Evolutionary conservation across 1,140 invertebrate species (phyloP).

Genomic region (Lordiphosa mommai): DNA sequence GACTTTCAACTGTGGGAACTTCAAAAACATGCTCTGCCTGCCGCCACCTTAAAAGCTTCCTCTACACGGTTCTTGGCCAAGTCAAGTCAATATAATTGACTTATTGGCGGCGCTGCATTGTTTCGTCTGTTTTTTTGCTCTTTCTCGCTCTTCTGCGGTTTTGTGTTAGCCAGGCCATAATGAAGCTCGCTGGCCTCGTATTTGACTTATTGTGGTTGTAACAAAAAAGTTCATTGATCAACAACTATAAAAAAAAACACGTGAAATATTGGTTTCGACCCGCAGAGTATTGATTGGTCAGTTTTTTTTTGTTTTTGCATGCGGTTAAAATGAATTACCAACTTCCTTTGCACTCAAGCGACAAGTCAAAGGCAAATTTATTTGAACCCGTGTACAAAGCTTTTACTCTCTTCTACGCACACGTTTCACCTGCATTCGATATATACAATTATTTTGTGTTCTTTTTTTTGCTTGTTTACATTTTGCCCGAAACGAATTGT

Average conservation of each 20-base stretch:
- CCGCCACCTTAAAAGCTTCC: constrained; percentile 62
- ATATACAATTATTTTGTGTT: constrained; percentile 31
- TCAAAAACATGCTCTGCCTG: constrained; percentile 15
- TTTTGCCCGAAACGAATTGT: constrained; percentile 27
- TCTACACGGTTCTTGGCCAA: constrained; percentile 55
- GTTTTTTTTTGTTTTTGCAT: constrained; percentile 21
- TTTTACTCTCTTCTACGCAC: constrained; percentile 31
- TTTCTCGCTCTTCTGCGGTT: constrained; percentile 46
- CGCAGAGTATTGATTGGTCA: constrained; percentile 60
- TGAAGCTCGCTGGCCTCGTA: constrained; percentile 71
- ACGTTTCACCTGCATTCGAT: constrained; percentile 53
- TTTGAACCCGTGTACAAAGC: constrained; percentile 48
- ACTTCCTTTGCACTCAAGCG: constrained; percentile 58
- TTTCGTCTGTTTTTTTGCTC: constrained; percentile 26
- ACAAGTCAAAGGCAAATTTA: constrained; percentile 70
- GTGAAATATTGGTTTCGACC: constrained; percentile 62
- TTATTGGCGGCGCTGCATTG: constrained; percentile 67
- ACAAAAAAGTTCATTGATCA: constrained; percentile 54
- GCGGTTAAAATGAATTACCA: constrained; percentile 42
- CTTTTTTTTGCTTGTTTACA: constrained; percentile 9
- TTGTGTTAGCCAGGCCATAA: constrained; percentile 34
- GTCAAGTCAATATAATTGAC: constrained; percentile 71
- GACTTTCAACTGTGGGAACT: constrained; percentile 65
- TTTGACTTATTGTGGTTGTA: constrained; percentile 73
- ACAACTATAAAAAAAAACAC: constrained; percentile 55